phyloP scores from a whole-genome alignment of 2,888 invertebrate genomes.

The Eledona agricola region DNA sequence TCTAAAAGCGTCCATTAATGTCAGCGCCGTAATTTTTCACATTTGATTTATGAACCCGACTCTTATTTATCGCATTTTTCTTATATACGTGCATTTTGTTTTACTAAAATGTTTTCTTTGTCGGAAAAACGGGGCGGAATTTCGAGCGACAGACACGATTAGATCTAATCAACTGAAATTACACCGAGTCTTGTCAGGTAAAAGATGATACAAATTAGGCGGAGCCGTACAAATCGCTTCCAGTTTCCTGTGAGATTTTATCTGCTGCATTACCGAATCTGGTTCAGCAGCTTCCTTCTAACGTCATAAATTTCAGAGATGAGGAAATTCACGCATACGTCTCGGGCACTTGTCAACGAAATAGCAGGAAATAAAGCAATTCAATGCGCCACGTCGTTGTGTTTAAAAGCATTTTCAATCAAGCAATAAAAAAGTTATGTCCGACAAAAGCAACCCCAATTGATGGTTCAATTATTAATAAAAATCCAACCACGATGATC shows the following conservation, averaged over 20 bases:
- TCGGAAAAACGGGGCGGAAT: conserved; percentile 8
- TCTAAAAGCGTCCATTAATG: conserved; percentile 41
- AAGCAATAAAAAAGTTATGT: no score
- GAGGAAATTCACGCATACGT: conserved; percentile 29
- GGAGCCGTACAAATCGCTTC: conserved; percentile 19
- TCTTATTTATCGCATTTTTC: conserved; percentile 41
- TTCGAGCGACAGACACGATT: conserved; percentile 10
- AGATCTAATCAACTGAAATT: neutral
- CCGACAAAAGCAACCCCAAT: no score
- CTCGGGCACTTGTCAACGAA: conserved; percentile 17
- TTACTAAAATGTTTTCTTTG: conserved; percentile 34
- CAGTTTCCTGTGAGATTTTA: conserved; percentile 21
- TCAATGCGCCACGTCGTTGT: no score
- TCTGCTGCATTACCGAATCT: conserved; percentile 19
- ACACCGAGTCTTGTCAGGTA: conserved; percentile 5
- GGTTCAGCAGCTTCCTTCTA: conserved; percentile 19
- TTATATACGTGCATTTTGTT: conserved; percentile 37
- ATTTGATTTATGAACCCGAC: conserved; percentile 40
- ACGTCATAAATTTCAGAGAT: conserved; percentile 26
- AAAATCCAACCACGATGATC: no score
- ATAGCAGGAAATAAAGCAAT: conserved; percentile 18
- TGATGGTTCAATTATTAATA: no score
- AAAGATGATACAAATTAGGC: conserved; percentile 18
- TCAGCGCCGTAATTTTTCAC: conserved; percentile 40
- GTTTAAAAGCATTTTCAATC: no score